Base-by-base conservation (phyloP, 1,140 invertebrate species). In the Thrips palmi region DNA sequence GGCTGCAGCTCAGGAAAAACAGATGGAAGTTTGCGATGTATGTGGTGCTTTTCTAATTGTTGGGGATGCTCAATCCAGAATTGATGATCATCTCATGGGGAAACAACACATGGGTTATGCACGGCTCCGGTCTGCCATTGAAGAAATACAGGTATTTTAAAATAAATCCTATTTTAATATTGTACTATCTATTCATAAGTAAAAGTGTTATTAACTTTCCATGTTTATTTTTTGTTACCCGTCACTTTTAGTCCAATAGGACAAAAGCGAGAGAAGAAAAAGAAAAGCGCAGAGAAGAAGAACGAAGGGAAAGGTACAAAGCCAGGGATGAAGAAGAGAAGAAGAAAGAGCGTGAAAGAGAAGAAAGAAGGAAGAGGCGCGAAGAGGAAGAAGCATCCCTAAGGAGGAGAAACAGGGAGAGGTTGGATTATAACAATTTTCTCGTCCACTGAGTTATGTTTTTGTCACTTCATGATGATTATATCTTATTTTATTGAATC, bases 11-110 rank as follows among this genome's bases (percentile, higher is more conserved):
- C 85, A 84, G 54, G 87, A 91, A 58, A 97, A 94, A 56, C 86
- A 91, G 55, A 97, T 98, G 93, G 92, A 97, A 62, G 91, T 97
- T 2, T 98, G 94, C 62, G 83, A 91, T 49, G 87, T 96, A 2
- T 98, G 93, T 62, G 93, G 93, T 3, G 92, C 93, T 6, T 96
- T 98, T 59, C 65, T 98, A 10, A 96, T 98, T 50, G 89, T 97
- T 15, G 92, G 80, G n/a, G 93, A 97, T 64, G 92, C 91, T 2
- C 91, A 96, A 53, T 91, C 94, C 52, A 68, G 93, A 45, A 88
- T 97, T 44, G 91, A 97, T 53, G 93, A 98, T 59, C 92, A 97
- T 66, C 62, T 96, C 23, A 91, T 87, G 70, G 93, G 93, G 3
- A 97, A 97, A 64, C 92, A 96, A 54, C 93, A 97, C 64, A 74